Base-by-base conservation (phyloP, 2,888 invertebrate genomes). In the Tethea ocularis region DNA sequence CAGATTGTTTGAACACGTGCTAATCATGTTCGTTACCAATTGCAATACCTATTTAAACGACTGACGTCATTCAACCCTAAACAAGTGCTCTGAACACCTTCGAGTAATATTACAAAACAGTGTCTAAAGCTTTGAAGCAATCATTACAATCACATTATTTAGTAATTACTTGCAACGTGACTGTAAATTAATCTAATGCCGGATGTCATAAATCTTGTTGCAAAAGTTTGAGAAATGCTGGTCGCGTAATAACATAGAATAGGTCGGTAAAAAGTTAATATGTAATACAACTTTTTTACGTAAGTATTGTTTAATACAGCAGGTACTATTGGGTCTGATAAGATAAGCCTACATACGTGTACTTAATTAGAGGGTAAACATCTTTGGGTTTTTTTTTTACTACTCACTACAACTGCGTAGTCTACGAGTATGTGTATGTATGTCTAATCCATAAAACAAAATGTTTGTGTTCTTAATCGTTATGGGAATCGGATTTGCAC, bases 181-280 rank as follows among this genome's bases (percentile, higher is more conserved):
- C 56, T 56, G 59, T 36, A 55, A 61, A 68, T 66, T 53, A 59
- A 60, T 38, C 64, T 55, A 38, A 52, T 52, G 38, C 3, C 4
- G 36, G 3, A 15, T 36, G 23, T 62, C 66, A 75, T 77, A 68
- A 75, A 73, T 77, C 74, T 67, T 73, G 60, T 74, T 70, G 73
- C 69, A 59, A 66, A 67, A 61, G 22, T 51, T 54, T 36, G 33
- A n/a, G 51, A 58, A 51, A 24, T 29, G 5, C 10, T 26, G 26
- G 8, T 29, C n/a, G 3, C 26, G 15, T 29, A 15, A 52, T 52
- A 26, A 15, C 15, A 26, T 23, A 8, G 24, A 52, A 24, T 20
- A n/a, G n/a, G 13, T 33, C n/a, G n/a, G n/a, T n/a, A n/a, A n/a
- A n/a, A n/a, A 33, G 10, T 0, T 33, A 33, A 33, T 33, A 13